Evolutionary conservation across 2,113 vertebrate genomes (phyloP), one percentile per base, ranked within the genome.

Genomic region (Struthidea cinerea): DNA sequence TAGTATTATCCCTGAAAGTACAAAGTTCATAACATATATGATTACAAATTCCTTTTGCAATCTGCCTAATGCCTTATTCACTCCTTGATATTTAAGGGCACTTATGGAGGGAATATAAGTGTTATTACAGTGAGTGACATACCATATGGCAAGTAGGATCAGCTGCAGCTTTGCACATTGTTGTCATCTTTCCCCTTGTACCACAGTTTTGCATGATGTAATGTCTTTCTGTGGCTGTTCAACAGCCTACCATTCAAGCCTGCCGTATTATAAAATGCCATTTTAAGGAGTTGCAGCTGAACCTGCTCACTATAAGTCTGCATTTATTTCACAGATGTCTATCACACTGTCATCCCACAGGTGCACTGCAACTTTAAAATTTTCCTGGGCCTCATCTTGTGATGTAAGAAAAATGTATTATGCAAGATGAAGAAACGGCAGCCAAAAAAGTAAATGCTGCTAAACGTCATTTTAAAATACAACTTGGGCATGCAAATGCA

Each of bases 391-490:
- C 44, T 93, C 78, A 77, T n/a, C 79, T 95, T 95, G 90, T 94
- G 93, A 89, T 90, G 74, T 92, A 97, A 97, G 76, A 93, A 94
- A 97, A 97, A 93, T 86, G 22, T 69, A 91, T 97, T 94, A 96
- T 94, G 59, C 80, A 97, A 96, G 96, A 91, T 91, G 79, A 91
- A 75, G 79, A 96, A 93, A 92, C 69, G 84, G 84, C 94, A 97
- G 92, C 75, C 93, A 98, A 97, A 82, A 87, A 96, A 90, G 70
- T 91, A 96, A 98, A 83, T 71, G 33, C 78, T 90, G 65, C 46
- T 96, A 94, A 97, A 97, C 93, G 85, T 96, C 91, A 96, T 47
- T 95, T 97, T 82, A 93, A 83, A 94, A 91, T 94, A 93, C 73
- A 82, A 85, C 52, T 71, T 81, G 32, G 37, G 18, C 26, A 94